Percentiles rank a stretch among this genome's conserved stretches.
phyloP scores from a whole-genome alignment of 1,140 invertebrate genomes.

The Ditylenchus dipsaci region DNA sequence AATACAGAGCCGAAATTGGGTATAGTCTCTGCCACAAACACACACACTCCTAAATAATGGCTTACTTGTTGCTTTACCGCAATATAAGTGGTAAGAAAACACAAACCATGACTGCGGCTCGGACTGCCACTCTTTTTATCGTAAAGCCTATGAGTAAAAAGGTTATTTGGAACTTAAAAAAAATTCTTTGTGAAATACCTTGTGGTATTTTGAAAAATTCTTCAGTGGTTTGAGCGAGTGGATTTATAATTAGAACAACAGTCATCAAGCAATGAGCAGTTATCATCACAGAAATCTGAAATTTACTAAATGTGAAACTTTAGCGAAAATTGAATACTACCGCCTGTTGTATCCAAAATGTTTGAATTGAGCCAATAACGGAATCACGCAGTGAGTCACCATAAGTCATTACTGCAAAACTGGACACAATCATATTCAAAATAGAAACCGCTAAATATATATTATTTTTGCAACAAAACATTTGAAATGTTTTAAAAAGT shows the following conservation, averaged over 20 bases:
- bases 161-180: background rate
- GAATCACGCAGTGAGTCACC: constrained; percentile 46
- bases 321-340: background rate
- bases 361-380: constrained; percentile 47
- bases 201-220: constrained; percentile 49
- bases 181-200: too few species aligned
- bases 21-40: constrained; percentile 75
- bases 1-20: constrained; percentile 82
- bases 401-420: constrained; percentile 44
- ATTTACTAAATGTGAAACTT: too few species aligned
- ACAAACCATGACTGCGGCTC: constrained; percentile 71
- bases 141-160: constrained; percentile 70
- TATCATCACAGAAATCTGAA: constrained; percentile 29
- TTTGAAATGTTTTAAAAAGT: background rate
- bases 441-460: background rate
- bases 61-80: too few species aligned
- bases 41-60: constrained; percentile 33
- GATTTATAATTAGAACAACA: constrained; percentile 54
- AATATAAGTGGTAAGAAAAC: too few species aligned
- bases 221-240: constrained; percentile 51
- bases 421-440: background rate
- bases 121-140: constrained; percentile 70
- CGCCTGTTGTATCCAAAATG: constrained; percentile 48
- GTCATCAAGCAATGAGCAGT: constrained; percentile 51
- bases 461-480: background rate